These are phyloP conservation scores for Notothenia rossii DNA, from an alignment of 2,113 vertebrate genomes.

Conservation along the genomic window DNA sequence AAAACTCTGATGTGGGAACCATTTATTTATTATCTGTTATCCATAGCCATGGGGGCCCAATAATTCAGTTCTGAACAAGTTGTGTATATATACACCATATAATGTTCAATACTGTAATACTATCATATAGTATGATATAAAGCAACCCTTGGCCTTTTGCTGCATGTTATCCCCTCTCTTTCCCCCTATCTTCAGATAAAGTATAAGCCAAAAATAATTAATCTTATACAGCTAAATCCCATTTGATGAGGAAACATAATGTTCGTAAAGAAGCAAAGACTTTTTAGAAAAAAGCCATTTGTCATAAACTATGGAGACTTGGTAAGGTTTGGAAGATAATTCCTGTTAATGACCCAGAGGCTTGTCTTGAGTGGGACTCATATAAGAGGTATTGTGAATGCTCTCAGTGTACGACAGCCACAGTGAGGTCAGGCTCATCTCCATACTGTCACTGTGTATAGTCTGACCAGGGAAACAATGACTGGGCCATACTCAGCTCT, in stretches of 20 bases:
- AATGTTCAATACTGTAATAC: too few species aligned
- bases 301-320: background rate
- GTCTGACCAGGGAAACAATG: slow-evolving; percentile 48
- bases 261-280: background rate
- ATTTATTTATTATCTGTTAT: background rate
- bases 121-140: too few species aligned
- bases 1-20: background rate
- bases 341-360: background rate
- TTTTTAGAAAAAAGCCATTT: slow-evolving; percentile 9
- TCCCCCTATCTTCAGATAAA: too few species aligned
- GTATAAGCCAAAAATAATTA: too few species aligned
- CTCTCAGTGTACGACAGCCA: slow-evolving; percentile 26
- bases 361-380: slow-evolving; percentile 6
- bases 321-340: slow-evolving; percentile 14
- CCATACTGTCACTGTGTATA: slow-evolving; percentile 37
- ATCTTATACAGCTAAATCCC: background rate
- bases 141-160: too few species aligned
- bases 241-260: background rate
- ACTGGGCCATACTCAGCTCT: slow-evolving; percentile 25
- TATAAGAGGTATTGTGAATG: slow-evolving; percentile 19
- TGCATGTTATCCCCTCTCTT: too few species aligned
- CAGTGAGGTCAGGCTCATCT: slow-evolving; percentile 29
- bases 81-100: too few species aligned
- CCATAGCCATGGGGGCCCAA: background rate
- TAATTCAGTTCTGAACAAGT: background rate